Evolutionary conservation across 2,113 vertebrate species (phyloP), one percentile per base, ranked within the genome.

Genomic region (Crotophaga sulcirostris): DNA sequence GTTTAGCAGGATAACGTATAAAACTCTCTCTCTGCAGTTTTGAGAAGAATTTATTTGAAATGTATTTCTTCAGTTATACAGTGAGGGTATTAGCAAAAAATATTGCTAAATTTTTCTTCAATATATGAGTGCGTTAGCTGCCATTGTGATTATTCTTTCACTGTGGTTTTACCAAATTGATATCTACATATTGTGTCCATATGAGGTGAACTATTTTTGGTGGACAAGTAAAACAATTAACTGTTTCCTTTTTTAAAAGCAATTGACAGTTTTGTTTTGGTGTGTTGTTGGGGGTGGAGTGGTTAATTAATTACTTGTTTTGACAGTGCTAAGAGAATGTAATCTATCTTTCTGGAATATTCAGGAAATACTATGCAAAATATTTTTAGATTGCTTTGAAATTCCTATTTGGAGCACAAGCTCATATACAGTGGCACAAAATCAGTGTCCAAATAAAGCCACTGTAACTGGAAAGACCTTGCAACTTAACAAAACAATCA

Each of bases 401-500:
- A 74, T 90, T 92, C 45, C 74, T 94, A 34, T 44, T 87, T 79
- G 83, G 67, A 82, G 54, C 34, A 90, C 40, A 75, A 82, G 44
- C 26, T 89, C 31, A 42, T 21, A 38, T 69, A 73, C 47, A 64
- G n/a, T 20, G 25, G 36, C 74, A 51, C 34, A 15, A 11, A 93
- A 29, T 20, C 70, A 51, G 38, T 28, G 36, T 54, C 51, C 40
- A 51, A 47, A 51, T 85, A 73, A 60, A 87, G 15, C 44, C 44
- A 68, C 56, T 75, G 16, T 21, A 94, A 69, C 79, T 62, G 29
- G 45, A 92, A 62, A 2, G 3, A 29, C n/a, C 70, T 72, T 74
- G 72, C 34, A 60, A 23, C 28, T 87, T 91, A 95, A 87, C 69
- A 49, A 96, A 94, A 81, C 49, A 92, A 75, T 52, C 31, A 81